Evolutionary conservation across 2,113 vertebrate species (phyloP).

Genomic region (Xyrauchen texanus): DNA sequence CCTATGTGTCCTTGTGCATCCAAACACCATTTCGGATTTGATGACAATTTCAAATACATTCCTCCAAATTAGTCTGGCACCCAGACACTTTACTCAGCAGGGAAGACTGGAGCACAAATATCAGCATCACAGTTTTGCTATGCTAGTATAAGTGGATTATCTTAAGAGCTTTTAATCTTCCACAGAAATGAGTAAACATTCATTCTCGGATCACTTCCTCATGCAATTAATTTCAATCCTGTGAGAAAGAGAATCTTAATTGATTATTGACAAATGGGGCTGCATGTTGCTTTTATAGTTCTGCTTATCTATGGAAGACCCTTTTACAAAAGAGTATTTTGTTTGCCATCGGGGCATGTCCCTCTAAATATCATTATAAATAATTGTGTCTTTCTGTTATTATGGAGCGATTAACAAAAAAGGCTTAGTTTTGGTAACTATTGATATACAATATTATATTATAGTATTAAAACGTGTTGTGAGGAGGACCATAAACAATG

Average conservation of each 20-base stretch:
- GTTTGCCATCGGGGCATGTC: background rate
- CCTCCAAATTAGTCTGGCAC: slow-evolving; percentile 24
- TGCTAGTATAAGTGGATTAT: slow-evolving; percentile 29
- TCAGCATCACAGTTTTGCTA: slow-evolving; percentile 6
- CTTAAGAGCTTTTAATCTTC: slow-evolving; percentile 21
- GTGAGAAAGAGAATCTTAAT: slow-evolving; percentile 14
- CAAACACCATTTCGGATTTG: slow-evolving; percentile 1
- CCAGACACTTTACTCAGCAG: background rate
- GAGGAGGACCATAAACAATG: background rate
- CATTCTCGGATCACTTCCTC: background rate
- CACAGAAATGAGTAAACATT: slow-evolving; percentile 5
- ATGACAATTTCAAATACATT: slow-evolving; percentile 34
- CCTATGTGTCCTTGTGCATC: slow-evolving; percentile 36
- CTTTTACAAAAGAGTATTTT: background rate
- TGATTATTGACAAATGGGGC: slow-evolving; percentile 13
- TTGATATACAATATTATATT: background rate
- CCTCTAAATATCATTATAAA: background rate
- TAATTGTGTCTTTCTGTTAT: slow-evolving; percentile 1
- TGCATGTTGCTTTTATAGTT: background rate
- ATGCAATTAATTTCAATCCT: slow-evolving; percentile 27
- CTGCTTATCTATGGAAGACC: background rate
- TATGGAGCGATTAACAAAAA: background rate
- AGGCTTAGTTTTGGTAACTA: background rate
- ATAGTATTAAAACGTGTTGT: background rate
- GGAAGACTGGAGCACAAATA: background rate